phyloP scores from a whole-genome alignment of 1,140 invertebrate species.

The Ips typographus region DNA sequence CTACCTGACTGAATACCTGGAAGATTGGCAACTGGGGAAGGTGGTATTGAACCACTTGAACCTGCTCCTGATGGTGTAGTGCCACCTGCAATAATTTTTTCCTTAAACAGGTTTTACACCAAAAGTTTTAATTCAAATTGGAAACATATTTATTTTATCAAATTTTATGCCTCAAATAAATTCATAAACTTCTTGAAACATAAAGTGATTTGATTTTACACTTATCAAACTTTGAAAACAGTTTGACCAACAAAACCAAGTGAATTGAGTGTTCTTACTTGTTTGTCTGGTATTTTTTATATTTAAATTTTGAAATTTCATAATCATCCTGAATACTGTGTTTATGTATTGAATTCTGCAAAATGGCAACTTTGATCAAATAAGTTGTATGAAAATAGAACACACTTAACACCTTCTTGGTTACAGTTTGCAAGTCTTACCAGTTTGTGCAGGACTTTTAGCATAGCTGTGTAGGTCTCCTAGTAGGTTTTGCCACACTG shows the following conservation, averaged over 20 bases:
- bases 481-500: slow-evolving; percentile 84
- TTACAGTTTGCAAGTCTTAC: slow-evolving; percentile 19
- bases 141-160: too few species aligned
- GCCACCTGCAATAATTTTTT: slow-evolving; percentile 7
- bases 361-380: too few species aligned
- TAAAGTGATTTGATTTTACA: too few species aligned
- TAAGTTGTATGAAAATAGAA: neutral
- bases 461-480: slow-evolving; percentile 67
- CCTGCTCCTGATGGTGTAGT: slow-evolving; percentile 24
- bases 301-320: too few species aligned
- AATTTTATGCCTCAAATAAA: too few species aligned
- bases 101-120: too few species aligned
- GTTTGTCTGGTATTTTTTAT: neutral
- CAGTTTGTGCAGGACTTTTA: slow-evolving; percentile 57
- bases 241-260: too few species aligned
- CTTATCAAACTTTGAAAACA: too few species aligned
- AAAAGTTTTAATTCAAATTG: too few species aligned
- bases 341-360: too few species aligned
- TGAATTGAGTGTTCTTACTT: neutral
- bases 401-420: neutral
- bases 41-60: slow-evolving; percentile 35
- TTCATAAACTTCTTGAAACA: too few species aligned
- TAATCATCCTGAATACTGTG: too few species aligned
- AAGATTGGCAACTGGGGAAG: slow-evolving; percentile 39
- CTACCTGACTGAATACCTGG: slow-evolving; percentile 43